phyloP scores from a whole-genome alignment of 2,797 vertebrate species.

The Mus spretus region DNA sequence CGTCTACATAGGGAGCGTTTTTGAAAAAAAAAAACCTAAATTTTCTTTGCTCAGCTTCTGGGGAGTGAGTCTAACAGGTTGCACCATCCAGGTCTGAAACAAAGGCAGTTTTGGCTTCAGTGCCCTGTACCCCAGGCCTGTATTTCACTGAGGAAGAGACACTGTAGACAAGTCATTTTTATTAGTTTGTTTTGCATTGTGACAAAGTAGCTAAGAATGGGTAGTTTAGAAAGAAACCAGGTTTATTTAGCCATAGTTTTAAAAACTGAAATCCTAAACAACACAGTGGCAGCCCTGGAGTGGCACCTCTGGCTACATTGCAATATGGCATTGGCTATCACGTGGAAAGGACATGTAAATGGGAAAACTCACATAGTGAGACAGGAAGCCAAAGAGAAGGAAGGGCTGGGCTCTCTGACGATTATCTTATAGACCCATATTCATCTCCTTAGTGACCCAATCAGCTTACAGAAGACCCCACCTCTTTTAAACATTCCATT shows the following conservation, averaged over 20 bases:
- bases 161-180: background rate
- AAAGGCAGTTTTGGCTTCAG: background rate
- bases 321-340: background rate
- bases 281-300: background rate
- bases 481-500: background rate
- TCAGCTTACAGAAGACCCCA: background rate
- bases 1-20: conserved; percentile 66
- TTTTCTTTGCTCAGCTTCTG: conserved; percentile 31
- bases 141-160: background rate
- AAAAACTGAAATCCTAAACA: background rate
- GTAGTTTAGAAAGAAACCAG: background rate
- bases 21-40: conserved; percentile 41
- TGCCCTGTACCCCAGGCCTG: background rate
- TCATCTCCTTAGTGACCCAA: background rate
- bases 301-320: background rate
- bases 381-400: background rate
- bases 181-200: background rate
- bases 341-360: background rate
- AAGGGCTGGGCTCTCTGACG: background rate
- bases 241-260: background rate
- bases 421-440: background rate
- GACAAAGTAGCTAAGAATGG: background rate
- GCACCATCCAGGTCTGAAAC: background rate
- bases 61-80: background rate
- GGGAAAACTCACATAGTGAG: background rate